Evolutionary conservation across 2,888 invertebrate genomes (phyloP).

Genomic region (Lymantria monacha): DNA sequence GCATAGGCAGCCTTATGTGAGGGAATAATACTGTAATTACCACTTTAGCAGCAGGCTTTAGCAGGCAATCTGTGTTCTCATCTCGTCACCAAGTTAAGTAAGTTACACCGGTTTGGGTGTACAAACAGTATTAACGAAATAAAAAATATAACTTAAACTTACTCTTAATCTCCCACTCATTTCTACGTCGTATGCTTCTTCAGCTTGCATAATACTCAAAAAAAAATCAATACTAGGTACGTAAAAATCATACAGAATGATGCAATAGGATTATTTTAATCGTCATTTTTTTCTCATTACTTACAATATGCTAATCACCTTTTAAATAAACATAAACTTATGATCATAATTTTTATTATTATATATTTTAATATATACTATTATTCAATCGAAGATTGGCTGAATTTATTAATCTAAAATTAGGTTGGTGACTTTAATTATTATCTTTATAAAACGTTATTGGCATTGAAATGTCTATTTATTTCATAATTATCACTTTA

Average conservation of each 20-base stretch:
- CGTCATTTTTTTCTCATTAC: slow-evolving; percentile 18
- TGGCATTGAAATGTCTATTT: slow-evolving; percentile 29
- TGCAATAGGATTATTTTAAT: background rate
- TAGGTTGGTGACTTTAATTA: slow-evolving; percentile 17
- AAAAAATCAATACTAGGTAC: background rate
- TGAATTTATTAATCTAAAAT: background rate
- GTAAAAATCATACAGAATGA: slow-evolving; percentile 2
- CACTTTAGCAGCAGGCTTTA: too few relatives aligned
- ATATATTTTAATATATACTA: background rate
- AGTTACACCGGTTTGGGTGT: background rate
- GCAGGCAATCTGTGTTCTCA: too few relatives aligned
- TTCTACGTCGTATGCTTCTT: slow-evolving; percentile 64
- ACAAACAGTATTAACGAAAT: background rate
- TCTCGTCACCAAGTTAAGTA: too few relatives aligned
- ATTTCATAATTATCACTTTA: slow-evolving; percentile 15
- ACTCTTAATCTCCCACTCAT: slow-evolving; percentile 52
- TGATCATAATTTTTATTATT: too few relatives aligned
- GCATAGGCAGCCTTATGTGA: too few relatives aligned
- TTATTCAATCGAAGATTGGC: background rate
- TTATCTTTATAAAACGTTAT: slow-evolving; percentile 14
- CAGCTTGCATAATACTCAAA: slow-evolving; percentile 49
- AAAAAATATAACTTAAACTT: slow-evolving; percentile 28
- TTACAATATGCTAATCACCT: background rate
- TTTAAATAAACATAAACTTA: background rate
- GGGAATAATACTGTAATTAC: too few relatives aligned